Evolutionary conservation across 2,888 invertebrate species (phyloP), one percentile per base, ranked within the genome.

Genomic region (Noctua fimbriata): DNA sequence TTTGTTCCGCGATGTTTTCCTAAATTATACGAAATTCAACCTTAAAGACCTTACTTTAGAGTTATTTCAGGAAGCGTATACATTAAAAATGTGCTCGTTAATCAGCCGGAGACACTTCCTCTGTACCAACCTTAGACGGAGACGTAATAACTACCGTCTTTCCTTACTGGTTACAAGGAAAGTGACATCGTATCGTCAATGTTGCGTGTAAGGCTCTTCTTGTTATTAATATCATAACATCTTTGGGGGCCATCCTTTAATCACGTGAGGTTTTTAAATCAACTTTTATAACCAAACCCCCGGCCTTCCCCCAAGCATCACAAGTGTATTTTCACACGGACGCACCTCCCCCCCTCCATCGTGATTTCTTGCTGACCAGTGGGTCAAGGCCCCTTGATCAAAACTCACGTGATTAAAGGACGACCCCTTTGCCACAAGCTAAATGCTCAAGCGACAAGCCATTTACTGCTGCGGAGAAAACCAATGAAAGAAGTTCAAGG

Each of bases 151-250:
- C 47, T 67, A 41, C 66, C 12, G 72, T 84, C 44, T 86, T 79
- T 73, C 88, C 86, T 85, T 79, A 76, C 41, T 63, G 18, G 78
- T 24, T n/a, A 87, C 78, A 84, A 87, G 88, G 86, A 87, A 85
- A 85, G 75, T 75, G 72, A 70, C 55, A 69, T 84, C 24, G n/a
- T 71, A 67, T 44, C n/a, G 66, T 66, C 55, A 80, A 69, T 71
- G 77, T 16, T 82, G 16, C 47, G 52, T 28, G 18, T 32, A 65
- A 70, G 78, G 28, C 16, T 73, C 47, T 77, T 74, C 52, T 63
- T 75, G 65, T 52, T 47, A 76, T 66, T 47, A 44, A 65, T 65
- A 36, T 65, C 32, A 21, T 36, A 65, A 18, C 63, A 9, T 32
- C 9, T 63, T 63, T 63, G 32, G 58, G 58, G 58, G 14, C 14